phyloP scores from a whole-genome alignment of 1,140 invertebrate species.

The Pogonus chalceus region DNA sequence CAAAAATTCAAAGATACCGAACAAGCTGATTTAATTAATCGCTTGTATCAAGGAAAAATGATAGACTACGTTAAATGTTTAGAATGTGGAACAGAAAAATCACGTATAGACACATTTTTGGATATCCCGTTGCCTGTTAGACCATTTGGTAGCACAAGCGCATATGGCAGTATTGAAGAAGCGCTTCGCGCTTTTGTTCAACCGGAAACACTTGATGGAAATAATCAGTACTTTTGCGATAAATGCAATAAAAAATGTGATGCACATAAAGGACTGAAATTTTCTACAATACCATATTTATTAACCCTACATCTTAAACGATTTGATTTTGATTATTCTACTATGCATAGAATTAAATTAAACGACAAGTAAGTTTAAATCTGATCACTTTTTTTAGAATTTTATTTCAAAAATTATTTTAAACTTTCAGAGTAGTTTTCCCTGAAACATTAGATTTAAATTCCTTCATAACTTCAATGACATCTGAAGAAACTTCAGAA shows the following conservation, averaged over 20 bases:
- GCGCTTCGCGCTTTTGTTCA: slow-evolving; percentile 77
- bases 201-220: slow-evolving; percentile 74
- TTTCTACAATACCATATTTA: slow-evolving; percentile 80
- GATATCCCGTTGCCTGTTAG: slow-evolving; percentile 83
- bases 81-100: slow-evolving; percentile 77
- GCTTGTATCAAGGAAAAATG: slow-evolving; percentile 65
- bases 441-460: slow-evolving; percentile 75
- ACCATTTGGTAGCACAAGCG: slow-evolving; percentile 67
- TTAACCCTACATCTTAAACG: slow-evolving; percentile 81
- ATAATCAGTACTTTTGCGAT: slow-evolving; percentile 86
- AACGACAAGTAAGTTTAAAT: slow-evolving; percentile 68
- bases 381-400: not conserved
- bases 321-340: slow-evolving; percentile 85
- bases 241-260: slow-evolving; percentile 82
- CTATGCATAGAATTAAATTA: slow-evolving; percentile 78
- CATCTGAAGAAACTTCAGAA: slow-evolving; percentile 31
- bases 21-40: slow-evolving; percentile 73
- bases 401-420: slow-evolving; percentile 12
- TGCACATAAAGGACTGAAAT: slow-evolving; percentile 86
- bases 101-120: slow-evolving; percentile 72
- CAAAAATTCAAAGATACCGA: slow-evolving; percentile 77
- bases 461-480: slow-evolving; percentile 48
- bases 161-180: slow-evolving; percentile 78
- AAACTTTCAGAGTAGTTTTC: slow-evolving; percentile 64
- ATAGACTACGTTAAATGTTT: slow-evolving; percentile 88